Evolutionary conservation across 2,888 invertebrate species (phyloP), one percentile per base, ranked within the genome.

Genomic region (Agrotis puta): DNA sequence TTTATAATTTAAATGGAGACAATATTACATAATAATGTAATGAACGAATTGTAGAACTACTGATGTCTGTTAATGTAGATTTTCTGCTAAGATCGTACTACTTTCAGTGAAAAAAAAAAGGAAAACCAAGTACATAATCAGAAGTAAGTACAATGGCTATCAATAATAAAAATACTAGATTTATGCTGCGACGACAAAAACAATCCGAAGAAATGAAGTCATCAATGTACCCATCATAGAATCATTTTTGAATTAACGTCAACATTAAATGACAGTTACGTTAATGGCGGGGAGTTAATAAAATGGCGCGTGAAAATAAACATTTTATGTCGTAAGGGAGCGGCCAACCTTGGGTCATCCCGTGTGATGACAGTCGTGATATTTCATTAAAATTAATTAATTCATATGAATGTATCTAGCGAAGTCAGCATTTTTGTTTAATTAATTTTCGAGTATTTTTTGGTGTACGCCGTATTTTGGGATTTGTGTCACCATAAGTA

Each of bases 361-460:
- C 61, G 76, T 80, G 57, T 74, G 79, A 76, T 74, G 67, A 72
- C 70, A 81, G 47, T 68, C 63, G 77, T 83, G 71, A 82, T 83
- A 82, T 81, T 74, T 85, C 66, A 83, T 80, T 78, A 74, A 47
- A 79, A 82, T 79, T 81, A 83, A 81, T 85, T 71, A 72, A 79
- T 82, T 64, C 62, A 63, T 74, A 63, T 68, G 81, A 76, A 81
- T 56, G n/a, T 22, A 56, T 27, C 72, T 39, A 56, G 56, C 39
- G 33, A n/a, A 54, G 54, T 16, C 39, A 43, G n/a, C 5, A 16
- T 18, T 54, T 57, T 79, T 84, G 67, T 81, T 68, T 64, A 77
- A 83, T 83, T 81, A 83, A 67, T 56, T 58, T 62, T 20, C 2
- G 48, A 54, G 53, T 69, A 57, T 51, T 59, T 73, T 70, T 69